Percentiles rank a stretch among this genome's conserved stretches.
Conservation (phyloP, 2,113 vertebrate genomes). For the Eurypyga helias region DNA sequence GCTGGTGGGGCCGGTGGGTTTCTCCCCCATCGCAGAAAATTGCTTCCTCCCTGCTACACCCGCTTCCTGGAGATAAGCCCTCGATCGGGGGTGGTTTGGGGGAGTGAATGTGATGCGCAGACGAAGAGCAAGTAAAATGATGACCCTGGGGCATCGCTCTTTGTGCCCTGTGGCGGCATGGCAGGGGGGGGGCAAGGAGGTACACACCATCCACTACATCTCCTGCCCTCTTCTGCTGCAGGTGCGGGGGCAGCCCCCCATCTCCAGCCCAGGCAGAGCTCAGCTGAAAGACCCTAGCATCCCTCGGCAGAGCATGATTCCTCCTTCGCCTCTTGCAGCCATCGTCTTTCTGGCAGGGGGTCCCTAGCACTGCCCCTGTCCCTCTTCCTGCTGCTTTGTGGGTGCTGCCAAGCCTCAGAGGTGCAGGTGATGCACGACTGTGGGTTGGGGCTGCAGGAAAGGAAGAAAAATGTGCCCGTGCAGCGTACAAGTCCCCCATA, state of each 20-base stretch:
- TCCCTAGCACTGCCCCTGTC: background rate
- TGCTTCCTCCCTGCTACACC: background rate
- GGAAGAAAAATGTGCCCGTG: background rate
- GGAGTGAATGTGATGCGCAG: background rate
- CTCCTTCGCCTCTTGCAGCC: background rate
- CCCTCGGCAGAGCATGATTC: background rate
- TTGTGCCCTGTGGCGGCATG: background rate
- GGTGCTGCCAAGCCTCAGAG: background rate
- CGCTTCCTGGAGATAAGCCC: conserved; percentile 1
- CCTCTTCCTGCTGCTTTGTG: background rate
- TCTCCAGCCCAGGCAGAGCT: background rate
- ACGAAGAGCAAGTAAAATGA: background rate
- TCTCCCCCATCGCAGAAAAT: conserved; percentile 2
- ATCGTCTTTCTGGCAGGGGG: background rate
- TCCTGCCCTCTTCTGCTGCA: background rate
- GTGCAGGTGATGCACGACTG: background rate
- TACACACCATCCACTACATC: background rate
- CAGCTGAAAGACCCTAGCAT: background rate
- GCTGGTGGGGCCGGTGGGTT: background rate
- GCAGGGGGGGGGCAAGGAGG: background rate
- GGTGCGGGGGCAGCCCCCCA: background rate
- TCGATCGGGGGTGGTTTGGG: background rate
- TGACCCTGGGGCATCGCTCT: background rate
- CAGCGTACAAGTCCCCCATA: background rate
- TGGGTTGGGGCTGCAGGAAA: background rate